These are phyloP conservation scores for Carapus acus DNA, from an alignment of 2,797 vertebrate species.

Conservation along the genomic window DNA sequence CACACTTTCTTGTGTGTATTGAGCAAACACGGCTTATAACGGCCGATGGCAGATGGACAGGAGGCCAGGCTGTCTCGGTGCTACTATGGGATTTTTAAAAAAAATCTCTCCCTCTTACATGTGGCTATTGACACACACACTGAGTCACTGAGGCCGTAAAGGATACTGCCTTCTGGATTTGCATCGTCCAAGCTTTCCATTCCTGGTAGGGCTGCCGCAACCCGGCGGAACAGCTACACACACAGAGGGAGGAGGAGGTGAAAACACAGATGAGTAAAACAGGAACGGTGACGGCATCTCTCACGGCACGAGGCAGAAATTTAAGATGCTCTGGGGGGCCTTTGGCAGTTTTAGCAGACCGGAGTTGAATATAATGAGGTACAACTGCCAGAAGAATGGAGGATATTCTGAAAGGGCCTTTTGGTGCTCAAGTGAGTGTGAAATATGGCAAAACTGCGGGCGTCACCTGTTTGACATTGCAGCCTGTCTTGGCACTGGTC, in stretches of 20 bases:
- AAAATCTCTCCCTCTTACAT: constrained; percentile 45
- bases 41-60: constrained; percentile 44
- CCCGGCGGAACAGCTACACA: constrained; percentile 84
- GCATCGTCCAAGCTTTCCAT: constrained; percentile 92
- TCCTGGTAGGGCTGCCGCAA: constrained; percentile 88
- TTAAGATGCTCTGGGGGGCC: neutral
- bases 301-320: no score
- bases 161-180: constrained; percentile 97
- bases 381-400: neutral
- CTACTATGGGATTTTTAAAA: constrained; percentile 62
- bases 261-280: neutral
- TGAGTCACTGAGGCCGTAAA: constrained; percentile 64
- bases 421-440: constrained; percentile 18
- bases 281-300: neutral
- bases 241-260: neutral
- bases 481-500: constrained; percentile 91
- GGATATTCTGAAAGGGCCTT: constrained; percentile 14
- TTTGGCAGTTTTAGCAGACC: neutral
- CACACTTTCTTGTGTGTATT: constrained; percentile 27
- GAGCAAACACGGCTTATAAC: constrained; percentile 43
- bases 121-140: constrained; percentile 22
- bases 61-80: constrained; percentile 35
- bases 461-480: constrained; percentile 93
- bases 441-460: constrained; percentile 43
- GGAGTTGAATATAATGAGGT: neutral